phyloP scores from a whole-genome alignment of 2,888 invertebrate species.

The Acleris cristana region DNA sequence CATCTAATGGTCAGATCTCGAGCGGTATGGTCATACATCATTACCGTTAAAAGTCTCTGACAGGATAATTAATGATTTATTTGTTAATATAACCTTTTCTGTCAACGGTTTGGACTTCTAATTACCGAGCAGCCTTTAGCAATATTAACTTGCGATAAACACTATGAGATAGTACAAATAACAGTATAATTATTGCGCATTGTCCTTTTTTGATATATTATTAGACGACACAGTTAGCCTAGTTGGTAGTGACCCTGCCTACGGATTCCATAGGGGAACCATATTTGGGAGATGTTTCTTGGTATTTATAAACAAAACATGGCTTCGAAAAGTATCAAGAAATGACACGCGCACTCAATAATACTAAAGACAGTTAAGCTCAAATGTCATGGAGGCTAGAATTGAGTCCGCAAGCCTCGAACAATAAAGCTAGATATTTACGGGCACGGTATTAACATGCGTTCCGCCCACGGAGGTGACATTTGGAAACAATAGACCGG shows the following conservation, averaged over 20 bases:
- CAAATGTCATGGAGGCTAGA: slow-evolving; percentile 25
- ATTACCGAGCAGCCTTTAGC: slow-evolving; percentile 16
- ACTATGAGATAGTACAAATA: too few species aligned
- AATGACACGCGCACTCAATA: not conserved
- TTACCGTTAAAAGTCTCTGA: slow-evolving; percentile 6
- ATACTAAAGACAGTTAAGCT: slow-evolving; percentile 10
- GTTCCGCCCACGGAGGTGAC: slow-evolving; percentile 23
- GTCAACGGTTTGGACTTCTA: slow-evolving; percentile 7
- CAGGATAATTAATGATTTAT: slow-evolving; percentile 14
- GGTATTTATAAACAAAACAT: not conserved
- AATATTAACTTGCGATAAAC: not conserved
- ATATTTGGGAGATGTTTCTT: too few species aligned
- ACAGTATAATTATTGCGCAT: too few species aligned
- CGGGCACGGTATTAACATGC: slow-evolving; percentile 16
- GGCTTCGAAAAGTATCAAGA: not conserved
- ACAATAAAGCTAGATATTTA: slow-evolving; percentile 22
- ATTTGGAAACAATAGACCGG: slow-evolving; percentile 29
- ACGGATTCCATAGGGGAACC: too few species aligned
- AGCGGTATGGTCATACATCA: slow-evolving; percentile 8
- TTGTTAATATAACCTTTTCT: slow-evolving; percentile 24
- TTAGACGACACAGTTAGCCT: too few species aligned
- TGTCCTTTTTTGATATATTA: slow-evolving; percentile 1
- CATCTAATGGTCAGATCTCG: slow-evolving; percentile 13
- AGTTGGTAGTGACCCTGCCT: too few species aligned
- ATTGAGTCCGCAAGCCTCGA: slow-evolving; percentile 3